A percentile compares a stretch with the other conserved stretches of the same genome.
phyloP scores from a whole-genome alignment of 2,113 vertebrate species.

The Microcebus jonahi region DNA sequence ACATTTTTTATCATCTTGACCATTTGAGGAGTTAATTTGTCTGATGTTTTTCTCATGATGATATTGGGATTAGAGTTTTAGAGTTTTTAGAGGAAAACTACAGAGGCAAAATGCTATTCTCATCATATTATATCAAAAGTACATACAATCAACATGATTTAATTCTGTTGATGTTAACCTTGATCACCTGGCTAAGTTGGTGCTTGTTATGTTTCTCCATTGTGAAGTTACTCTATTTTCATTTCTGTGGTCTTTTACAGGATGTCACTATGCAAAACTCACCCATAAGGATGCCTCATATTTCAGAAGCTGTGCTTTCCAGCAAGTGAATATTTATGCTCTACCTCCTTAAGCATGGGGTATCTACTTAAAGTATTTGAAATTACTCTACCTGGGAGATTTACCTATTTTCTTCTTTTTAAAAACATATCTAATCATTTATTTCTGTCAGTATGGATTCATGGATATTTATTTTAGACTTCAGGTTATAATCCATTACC shows the following conservation, averaged over 20 bases:
- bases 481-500: neutral
- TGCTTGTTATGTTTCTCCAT: neutral
- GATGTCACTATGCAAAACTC: neutral
- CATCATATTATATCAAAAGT: neutral
- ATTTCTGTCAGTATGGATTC: neutral
- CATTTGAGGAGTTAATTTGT: neutral
- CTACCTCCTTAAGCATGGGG: neutral
- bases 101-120: neutral
- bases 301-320: neutral
- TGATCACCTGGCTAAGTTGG: neutral
- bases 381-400: neutral
- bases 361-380: neutral
- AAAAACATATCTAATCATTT: neutral
- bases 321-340: neutral
- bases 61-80: neutral
- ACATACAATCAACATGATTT: neutral
- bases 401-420: neutral
- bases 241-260: neutral
- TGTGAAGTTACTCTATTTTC: neutral
- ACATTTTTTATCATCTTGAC: neutral
- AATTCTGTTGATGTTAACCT: neutral
- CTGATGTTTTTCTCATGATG: neutral
- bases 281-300: neutral
- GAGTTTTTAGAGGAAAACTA: neutral
- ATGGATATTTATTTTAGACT: conserved; percentile 31